Conservation (phyloP, 2,113 vertebrate species). For the Ophiodon elongatus region DNA sequence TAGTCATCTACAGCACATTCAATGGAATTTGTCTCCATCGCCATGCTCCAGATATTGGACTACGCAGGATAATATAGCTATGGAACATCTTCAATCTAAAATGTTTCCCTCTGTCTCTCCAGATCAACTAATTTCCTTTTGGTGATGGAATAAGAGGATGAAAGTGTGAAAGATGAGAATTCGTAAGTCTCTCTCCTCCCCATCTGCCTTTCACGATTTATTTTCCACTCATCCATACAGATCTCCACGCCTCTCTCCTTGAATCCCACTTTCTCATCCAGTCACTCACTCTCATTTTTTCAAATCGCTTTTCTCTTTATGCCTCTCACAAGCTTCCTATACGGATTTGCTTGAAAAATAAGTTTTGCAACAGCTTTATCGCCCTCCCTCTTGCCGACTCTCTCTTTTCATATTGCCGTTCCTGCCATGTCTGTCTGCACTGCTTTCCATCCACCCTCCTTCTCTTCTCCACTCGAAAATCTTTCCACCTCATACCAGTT, state of each 20-base stretch:
- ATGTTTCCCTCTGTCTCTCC: background rate
- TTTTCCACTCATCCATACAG: conserved; percentile 23
- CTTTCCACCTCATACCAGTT: conserved; percentile 62
- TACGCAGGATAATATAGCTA: background rate
- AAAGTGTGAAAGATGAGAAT: conserved; percentile 9
- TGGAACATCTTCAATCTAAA: background rate
- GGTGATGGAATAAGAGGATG: conserved; percentile 34
- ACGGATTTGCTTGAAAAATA: conserved; percentile 37
- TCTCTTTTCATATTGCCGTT: conserved; percentile 27
- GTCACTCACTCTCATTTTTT: conserved; percentile 30
- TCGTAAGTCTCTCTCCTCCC: conserved; percentile 5
- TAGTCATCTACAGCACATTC: background rate
- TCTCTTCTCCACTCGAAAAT: conserved; percentile 48
- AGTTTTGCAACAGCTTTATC: conserved; percentile 22
- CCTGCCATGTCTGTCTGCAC: background rate
- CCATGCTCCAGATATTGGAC: background rate
- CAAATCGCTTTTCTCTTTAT: conserved; percentile 41
- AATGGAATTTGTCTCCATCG: background rate
- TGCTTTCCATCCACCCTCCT: conserved; percentile 10
- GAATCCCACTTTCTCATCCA: conserved; percentile 32
- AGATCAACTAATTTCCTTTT: conserved; percentile 29
- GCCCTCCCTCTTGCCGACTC: background rate
- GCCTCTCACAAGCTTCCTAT: conserved; percentile 8
- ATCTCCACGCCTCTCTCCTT: conserved; percentile 12
- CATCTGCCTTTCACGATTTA: conserved; percentile 19